Percentiles rank a stretch among this genome's conserved stretches.
phyloP scores from a whole-genome alignment of 2,797 vertebrate genomes.

The Odontamblyopus rebecca region DNA sequence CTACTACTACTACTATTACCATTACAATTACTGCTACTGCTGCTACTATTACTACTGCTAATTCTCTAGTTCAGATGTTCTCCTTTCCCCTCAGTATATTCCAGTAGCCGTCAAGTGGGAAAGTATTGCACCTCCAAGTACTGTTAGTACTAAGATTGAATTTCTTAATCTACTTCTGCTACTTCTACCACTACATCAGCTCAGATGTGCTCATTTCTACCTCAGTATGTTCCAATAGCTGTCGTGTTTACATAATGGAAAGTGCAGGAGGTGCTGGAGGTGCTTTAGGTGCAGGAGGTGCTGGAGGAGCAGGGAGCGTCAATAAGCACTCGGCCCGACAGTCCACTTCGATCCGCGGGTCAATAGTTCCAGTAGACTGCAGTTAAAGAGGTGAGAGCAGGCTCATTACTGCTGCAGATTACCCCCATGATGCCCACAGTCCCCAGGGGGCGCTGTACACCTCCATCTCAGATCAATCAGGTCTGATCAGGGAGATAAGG shows the following conservation, averaged over 20 bases:
- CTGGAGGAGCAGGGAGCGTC: conserved; percentile 10
- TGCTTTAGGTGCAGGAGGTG: conserved; percentile 8
- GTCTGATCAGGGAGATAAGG: conserved; percentile 21
- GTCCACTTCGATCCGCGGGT: conserved; percentile 34
- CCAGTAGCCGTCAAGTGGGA: no score
- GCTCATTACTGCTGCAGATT: conserved; percentile 42
- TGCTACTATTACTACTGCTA: neutral
- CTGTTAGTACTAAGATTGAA: neutral
- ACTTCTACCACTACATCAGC: neutral
- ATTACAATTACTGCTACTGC: no score
- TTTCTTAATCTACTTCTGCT: neutral
- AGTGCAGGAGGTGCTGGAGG: conserved; percentile 9
- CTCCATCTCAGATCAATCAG: conserved; percentile 30
- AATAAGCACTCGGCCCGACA: conserved; percentile 25
- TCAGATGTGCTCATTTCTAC: neutral
- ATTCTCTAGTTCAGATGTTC: no score
- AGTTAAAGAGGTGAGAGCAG: conserved; percentile 14
- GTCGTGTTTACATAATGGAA: neutral
- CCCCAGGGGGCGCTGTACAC: conserved; percentile 32
- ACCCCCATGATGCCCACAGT: conserved; percentile 19
- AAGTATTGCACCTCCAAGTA: neutral
- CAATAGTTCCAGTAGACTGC: conserved; percentile 48
- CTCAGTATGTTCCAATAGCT: neutral
- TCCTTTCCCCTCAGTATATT: no score
- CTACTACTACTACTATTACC: no score